Base-by-base conservation (phyloP, 2,888 invertebrate genomes). In the Pristionchus fissidentatus region DNA sequence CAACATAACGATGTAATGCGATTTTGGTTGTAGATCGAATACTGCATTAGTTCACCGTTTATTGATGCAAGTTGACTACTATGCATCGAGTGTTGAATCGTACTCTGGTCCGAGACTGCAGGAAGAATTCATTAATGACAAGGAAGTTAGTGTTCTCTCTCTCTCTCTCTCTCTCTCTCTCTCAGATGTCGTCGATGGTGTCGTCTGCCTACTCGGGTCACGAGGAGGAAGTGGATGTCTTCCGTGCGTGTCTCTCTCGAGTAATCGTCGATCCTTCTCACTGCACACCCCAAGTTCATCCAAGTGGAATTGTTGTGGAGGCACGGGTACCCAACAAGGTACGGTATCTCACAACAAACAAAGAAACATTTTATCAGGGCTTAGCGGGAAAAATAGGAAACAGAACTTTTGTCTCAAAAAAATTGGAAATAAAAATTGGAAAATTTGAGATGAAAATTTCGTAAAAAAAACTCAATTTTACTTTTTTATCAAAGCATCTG, bases 241-340 rank as follows among this genome's bases (percentile, higher is more conserved):
- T 70, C 41, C 38, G 70, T 22, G 8, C 26, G n/a, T 70, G 70
- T 70, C 38, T 70, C 22, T 41, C 70, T 41, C 38, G 70, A 41
- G 43, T 70, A 8, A 70, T 70, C 7, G 70, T 70, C n/a, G 70
- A 70, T 22, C 70, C 70, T n/a, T 70, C 70, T 19, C 70, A 70
- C 7, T 41, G 22, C 22, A 7, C 3, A 10, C 43, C 70, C 8
- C 41, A 38, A 41, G 8, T 70, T 41, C 70, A 70, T 70, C 43
- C 38, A 22, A 29, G 29, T 41, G 70, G 70, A 41, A 8, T 70
- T 26, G 32, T 32, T n/a, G 8, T 70, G 2, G 70, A 70, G 22
- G 70, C 41, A 22, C 38, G 10, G 10, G 49, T 49, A 49, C 49
- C 49, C 49, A 49, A 49, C 13, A 49, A 49, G 19, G 49, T n/a